A percentile compares a stretch with the other conserved stretches of the same genome.
These are phyloP conservation scores for Gymnocypris eckloni DNA, from an alignment of 2,797 vertebrate species.

Conservation along the genomic window DNA sequence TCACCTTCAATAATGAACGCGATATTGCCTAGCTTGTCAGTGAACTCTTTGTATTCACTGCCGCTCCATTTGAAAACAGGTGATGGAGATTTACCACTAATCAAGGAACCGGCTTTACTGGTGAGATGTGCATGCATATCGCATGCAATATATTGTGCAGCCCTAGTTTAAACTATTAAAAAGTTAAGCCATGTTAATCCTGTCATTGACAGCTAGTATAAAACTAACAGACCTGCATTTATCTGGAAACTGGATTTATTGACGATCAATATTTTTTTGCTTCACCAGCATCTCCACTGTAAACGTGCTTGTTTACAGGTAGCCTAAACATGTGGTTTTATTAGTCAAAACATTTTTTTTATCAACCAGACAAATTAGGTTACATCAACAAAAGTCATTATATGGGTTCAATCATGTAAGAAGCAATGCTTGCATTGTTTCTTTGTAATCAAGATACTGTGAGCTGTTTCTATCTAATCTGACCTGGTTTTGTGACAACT, in stretches of 20 bases:
- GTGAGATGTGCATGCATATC: too few relatives aligned
- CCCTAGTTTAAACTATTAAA: neutral
- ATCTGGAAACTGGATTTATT: neutral
- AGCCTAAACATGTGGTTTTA: neutral
- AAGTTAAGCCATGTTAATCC: neutral
- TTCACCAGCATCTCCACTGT: neutral
- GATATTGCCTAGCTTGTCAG: too few relatives aligned
- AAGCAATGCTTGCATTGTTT: neutral
- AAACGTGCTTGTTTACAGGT: neutral
- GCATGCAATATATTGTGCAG: too few relatives aligned
- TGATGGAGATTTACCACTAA: too few relatives aligned
- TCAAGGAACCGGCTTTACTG: too few relatives aligned
- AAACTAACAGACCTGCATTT: neutral
- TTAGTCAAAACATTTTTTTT: neutral
- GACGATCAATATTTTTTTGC: neutral
- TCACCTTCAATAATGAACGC: too few relatives aligned
- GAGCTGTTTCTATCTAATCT: neutral
- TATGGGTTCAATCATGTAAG: neutral
- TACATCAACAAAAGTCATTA: neutral
- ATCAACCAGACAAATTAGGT: neutral
- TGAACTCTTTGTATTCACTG: too few relatives aligned
- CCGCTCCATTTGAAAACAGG: too few relatives aligned
- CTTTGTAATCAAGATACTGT: neutral
- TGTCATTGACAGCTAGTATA: neutral
- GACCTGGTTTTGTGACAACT: neutral